Evolutionary conservation across 2,113 vertebrate species (phyloP).

Genomic region (Hepsetus odoe): DNA sequence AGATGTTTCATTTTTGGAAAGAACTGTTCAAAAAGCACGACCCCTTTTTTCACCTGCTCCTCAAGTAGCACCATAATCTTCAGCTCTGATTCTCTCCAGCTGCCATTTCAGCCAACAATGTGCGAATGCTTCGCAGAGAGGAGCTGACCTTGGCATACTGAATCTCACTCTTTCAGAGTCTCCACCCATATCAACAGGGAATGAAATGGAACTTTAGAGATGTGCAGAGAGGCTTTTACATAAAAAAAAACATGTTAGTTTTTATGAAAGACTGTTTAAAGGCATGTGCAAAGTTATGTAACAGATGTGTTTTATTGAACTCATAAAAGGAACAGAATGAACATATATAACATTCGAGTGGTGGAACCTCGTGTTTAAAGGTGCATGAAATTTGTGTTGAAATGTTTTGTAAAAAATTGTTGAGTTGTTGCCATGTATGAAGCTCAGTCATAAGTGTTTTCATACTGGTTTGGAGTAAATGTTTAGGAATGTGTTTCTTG

Average conservation of each 20-base stretch:
- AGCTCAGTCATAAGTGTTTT: too few relatives aligned
- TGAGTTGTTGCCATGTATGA: too few relatives aligned
- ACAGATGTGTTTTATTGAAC: slow-evolving; percentile 2
- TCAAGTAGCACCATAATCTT: not conserved
- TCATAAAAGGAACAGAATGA: not conserved
- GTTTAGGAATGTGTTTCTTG: too few relatives aligned
- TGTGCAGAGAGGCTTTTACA: not conserved
- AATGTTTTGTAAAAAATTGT: too few relatives aligned
- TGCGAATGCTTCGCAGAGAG: slow-evolving; percentile 40
- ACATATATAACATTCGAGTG: not conserved
- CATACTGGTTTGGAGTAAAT: too few relatives aligned
- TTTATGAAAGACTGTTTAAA: not conserved
- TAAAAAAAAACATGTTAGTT: not conserved
- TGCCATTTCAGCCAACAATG: slow-evolving; percentile 45
- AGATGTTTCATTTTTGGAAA: slow-evolving; percentile 44
- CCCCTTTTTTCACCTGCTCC: slow-evolving; percentile 1
- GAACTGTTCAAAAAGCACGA: slow-evolving; percentile 44
- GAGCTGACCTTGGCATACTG: slow-evolving; percentile 43
- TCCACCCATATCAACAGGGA: not conserved
- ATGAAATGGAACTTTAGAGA: not conserved
- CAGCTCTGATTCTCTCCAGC: slow-evolving; percentile 12
- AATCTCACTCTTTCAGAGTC: not conserved
- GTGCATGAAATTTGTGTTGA: not conserved
- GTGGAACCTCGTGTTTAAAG: not conserved
- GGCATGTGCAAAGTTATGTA: not conserved